Percentiles rank a stretch among this genome's conserved stretches.
Conservation (phyloP, 2,888 invertebrate species). For the Eupithecia subfuscata region DNA sequence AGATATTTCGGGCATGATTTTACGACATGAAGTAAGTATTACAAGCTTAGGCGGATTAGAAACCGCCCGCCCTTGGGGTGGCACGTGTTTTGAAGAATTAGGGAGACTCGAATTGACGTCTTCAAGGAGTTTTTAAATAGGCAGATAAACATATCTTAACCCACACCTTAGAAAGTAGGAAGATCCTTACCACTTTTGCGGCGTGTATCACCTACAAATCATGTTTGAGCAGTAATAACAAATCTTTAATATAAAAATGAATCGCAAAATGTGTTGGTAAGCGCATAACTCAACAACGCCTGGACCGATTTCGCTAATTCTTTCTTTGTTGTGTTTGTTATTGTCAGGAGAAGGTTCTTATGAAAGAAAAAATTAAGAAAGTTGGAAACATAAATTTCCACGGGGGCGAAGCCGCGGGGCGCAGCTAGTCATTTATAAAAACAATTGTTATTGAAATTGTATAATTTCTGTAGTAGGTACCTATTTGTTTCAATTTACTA, state of each 20-base stretch:
- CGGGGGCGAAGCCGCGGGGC: too few species aligned
- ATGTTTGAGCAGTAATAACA: not conserved
- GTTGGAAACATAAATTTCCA: too few species aligned
- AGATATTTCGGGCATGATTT: conserved; percentile 27
- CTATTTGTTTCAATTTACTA: not conserved
- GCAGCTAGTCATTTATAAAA: too few species aligned
- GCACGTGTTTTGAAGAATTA: conserved; percentile 20
- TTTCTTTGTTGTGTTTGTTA: too few species aligned
- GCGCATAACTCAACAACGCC: too few species aligned
- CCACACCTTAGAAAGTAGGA: not conserved
- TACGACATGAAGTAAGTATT: conserved; percentile 29
- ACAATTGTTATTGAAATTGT: not conserved
- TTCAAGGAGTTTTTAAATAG: not conserved
- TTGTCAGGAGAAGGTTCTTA: too few species aligned
- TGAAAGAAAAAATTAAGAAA: too few species aligned
- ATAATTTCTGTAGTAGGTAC: not conserved
- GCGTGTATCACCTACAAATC: not conserved
- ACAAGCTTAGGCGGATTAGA: conserved; percentile 28
- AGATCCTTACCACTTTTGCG: not conserved
- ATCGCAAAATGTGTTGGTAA: too few species aligned
- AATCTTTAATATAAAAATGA: too few species aligned
- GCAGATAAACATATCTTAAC: not conserved
- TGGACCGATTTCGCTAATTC: too few species aligned
- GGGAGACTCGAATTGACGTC: conserved; percentile 6
- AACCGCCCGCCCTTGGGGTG: conserved; percentile 12